Base-by-base conservation (phyloP, 2,888 invertebrate genomes). In the Orchestes rusci region DNA sequence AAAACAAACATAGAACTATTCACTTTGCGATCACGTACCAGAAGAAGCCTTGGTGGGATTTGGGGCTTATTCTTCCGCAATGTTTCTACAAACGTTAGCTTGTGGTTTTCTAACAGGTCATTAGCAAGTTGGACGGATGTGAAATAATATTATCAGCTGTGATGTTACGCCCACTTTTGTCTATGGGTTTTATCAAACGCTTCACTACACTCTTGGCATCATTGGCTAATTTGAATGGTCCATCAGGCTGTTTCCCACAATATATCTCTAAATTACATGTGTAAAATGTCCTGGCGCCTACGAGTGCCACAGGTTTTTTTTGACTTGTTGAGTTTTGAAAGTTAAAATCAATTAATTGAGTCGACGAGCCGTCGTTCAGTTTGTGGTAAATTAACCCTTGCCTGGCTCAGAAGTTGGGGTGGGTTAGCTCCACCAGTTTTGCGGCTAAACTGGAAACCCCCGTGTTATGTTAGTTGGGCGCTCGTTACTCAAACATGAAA, bases 71-170 rank as follows among this genome's bases (percentile, higher is more conserved):
- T 56, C 39, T 56, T 56, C 16, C 51, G 45, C 17, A 56, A 28
- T n/a, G 56, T 57, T 8, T 55, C 56, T 30, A 59, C 36, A 42
- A 54, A 43, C 12, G 56, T 54, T 16, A 57, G 36, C 30, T 45
- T 41, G 16, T 51, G 43, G 41, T 28, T 29, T 7, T 28, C 3
- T n/a, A 29, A 16, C 32, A 52, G 38, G 23, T 48, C 46, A 17
- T 43, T 45, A 19, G 44, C 44, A 18, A 52, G 39, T 20, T 42
- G 39, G 7, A 53, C 18, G 29, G 45, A 42, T 20, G 49, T 37
- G 20, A 43, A 54, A 33, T 47, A 55, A 40, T 53, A n/a, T 55
- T n/a, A 37, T 54, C 53, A 18, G 43, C 41, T 16, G 54, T 57
- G 29, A 58, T 45, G 43, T 55, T 59, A 30, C 53, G 32, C 42